Conservation (phyloP, 2,113 vertebrate genomes). For the rabbit (Oryctolagus cuniculus) region mOryCun1.1 NC_091439.1:132843501-132844000, state of each 20-base stretch:
- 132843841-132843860: slow-evolving; percentile 26
- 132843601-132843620: not conserved
- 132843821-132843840: slow-evolving; percentile 34
- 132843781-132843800: not conserved
- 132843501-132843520: not conserved
- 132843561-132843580: not conserved
- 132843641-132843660: not conserved
- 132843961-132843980: slow-evolving; percentile 59
- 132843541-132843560: not conserved
- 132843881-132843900: slow-evolving; percentile 55
- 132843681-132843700: not conserved
- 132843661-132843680: not conserved
- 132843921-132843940: slow-evolving; percentile 71
- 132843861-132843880: slow-evolving; percentile 60
- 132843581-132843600: not conserved
- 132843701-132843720: not conserved
- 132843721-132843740: not conserved
- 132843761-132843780: not conserved
- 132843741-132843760: not conserved
- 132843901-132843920: slow-evolving; percentile 69
- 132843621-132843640: not conserved
- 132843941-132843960: slow-evolving; percentile 61
- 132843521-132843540: not conserved
- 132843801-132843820: slow-evolving; percentile 5
- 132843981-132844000: slow-evolving; percentile 18